Conservation (phyloP, 1,140 invertebrate species). For the Maniola jurtina region DNA sequence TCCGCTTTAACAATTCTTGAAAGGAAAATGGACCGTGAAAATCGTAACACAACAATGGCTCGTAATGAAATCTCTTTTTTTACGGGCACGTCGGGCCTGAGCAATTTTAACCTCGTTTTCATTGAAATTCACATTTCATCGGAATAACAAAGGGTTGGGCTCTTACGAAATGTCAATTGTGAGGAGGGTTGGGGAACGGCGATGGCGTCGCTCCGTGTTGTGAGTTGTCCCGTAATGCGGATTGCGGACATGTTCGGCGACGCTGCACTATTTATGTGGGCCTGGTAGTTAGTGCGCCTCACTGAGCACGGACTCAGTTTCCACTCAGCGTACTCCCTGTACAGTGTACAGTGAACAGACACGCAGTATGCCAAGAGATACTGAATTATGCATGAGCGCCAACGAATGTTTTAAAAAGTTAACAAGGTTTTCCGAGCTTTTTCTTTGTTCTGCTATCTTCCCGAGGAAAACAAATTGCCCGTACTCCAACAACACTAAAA, state of each 20-base stretch:
- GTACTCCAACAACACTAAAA: slow-evolving; percentile 41
- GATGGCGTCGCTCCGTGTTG: slow-evolving; percentile 35
- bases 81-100: slow-evolving; percentile 52
- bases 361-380: slow-evolving; percentile 27
- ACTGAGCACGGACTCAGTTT: slow-evolving; percentile 31
- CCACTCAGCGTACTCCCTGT: slow-evolving; percentile 31
- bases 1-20: slow-evolving; percentile 58
- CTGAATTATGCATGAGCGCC: slow-evolving; percentile 71
- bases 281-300: slow-evolving; percentile 11
- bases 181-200: slow-evolving; percentile 49
- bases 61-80: slow-evolving; percentile 75
- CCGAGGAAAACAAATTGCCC: slow-evolving; percentile 62
- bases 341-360: background rate
- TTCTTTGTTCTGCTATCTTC: slow-evolving; percentile 64
- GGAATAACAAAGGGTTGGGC: slow-evolving; percentile 67
- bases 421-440: slow-evolving; percentile 71
- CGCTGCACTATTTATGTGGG: slow-evolving; percentile 38
- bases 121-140: slow-evolving; percentile 74
- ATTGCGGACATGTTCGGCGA: slow-evolving; percentile 44
- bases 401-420: slow-evolving; percentile 74
- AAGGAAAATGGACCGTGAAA: slow-evolving; percentile 68
- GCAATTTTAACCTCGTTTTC: slow-evolving; percentile 72
- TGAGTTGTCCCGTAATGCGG: slow-evolving; percentile 44
- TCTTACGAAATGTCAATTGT: slow-evolving; percentile 71
- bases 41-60: slow-evolving; percentile 68